phyloP scores from a whole-genome alignment of 2,797 vertebrate genomes.

The Ceryle rudis region DNA sequence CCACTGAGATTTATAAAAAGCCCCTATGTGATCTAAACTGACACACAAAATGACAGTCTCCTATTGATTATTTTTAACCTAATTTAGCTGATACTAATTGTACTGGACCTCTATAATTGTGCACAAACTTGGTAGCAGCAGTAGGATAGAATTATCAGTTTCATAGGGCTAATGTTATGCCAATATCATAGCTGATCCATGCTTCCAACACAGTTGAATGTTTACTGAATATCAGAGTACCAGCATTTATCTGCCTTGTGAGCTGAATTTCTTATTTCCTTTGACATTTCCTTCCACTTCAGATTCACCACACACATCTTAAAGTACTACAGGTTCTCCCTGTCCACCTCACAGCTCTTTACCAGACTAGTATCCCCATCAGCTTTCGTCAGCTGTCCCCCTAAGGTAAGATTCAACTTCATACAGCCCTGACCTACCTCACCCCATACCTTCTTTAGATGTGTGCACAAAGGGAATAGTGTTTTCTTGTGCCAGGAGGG shows the following conservation, averaged over 20 bases:
- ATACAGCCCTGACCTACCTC: neutral
- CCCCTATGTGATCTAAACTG: neutral
- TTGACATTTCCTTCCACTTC: neutral
- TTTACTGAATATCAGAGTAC: neutral
- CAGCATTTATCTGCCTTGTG: neutral
- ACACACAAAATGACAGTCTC: neutral
- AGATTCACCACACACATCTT: neutral
- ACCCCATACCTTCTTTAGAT: neutral
- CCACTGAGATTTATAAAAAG: constrained; percentile 41
- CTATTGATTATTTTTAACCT: constrained; percentile 41
- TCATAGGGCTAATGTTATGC: neutral
- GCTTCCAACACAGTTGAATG: neutral
- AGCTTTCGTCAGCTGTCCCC: neutral
- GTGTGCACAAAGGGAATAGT: neutral
- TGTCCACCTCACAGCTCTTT: neutral
- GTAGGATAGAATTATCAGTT: neutral
- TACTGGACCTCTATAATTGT: neutral
- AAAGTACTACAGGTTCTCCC: neutral
- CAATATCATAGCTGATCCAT: neutral
- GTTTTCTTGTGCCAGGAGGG: neutral
- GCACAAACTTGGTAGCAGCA: neutral
- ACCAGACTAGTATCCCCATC: neutral
- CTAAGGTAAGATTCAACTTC: neutral
- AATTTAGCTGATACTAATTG: constrained; percentile 18
- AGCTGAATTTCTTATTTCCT: neutral